Base-by-base conservation (phyloP, 2,797 vertebrate species). In the Champsocephalus esox region DNA sequence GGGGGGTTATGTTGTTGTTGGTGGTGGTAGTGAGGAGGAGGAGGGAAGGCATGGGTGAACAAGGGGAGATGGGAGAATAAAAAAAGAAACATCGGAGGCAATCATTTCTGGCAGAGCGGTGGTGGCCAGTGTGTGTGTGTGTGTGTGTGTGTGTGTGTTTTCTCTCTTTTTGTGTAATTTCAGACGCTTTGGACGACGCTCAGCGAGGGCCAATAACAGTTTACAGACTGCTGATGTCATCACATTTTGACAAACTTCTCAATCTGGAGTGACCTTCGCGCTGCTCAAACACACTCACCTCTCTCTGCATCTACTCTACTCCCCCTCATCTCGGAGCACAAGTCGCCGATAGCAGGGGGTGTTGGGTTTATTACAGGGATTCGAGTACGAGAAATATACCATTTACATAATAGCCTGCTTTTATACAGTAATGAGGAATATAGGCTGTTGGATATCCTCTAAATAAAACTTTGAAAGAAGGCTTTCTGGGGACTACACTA, bases 191-290 rank as follows among this genome's bases (percentile, higher is more conserved):
- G 79, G 80, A 82, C 73, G 54, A 60, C 59, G 16, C 83, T 84
- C 82, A 48, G 83, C 83, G 17, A 92, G 94, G 94, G 94, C 96
- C 96, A 97, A 96, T 96, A 96, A 96, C 95, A 93, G 94, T 96
- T 96, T 96, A 96, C 95, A 96, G 94, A 96, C 96, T 96, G 96
- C 96, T 96, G 93, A 96, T 97, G 97, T 97, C 97, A 97, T 97
- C 96, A 95, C 95, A 96, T 97, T 97, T 96, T 96, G 96, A 97
- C 96, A 97, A 97, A 98, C 95, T 97, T 97, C 96, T 97, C 96
- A 95, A 96, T 97, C 96, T 95, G 95, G 93, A 95, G 91, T 96
- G 96, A 98, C 97, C 97, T 98, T 97, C 95, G 94, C 94, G 48
- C 90, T 89, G 94, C 94, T 95, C 94, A 95, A 92, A 95, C 96